Conservation (phyloP, 1,140 invertebrate species). For the Eueides isabella region DNA sequence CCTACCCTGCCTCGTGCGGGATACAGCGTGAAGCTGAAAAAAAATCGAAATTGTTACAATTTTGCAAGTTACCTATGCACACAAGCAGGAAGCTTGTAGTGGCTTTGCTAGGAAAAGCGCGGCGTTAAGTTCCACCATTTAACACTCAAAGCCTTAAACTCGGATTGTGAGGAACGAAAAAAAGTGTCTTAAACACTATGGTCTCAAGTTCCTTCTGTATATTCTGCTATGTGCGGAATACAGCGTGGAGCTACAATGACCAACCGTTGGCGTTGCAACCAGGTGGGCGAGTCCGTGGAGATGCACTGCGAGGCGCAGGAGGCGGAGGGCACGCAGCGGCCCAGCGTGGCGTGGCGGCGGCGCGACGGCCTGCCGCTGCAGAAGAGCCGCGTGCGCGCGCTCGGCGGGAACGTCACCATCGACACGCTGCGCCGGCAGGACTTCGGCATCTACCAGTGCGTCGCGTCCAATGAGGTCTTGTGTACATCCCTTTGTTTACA, state of each 20-base stretch:
- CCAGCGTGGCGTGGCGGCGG: constrained; percentile 94
- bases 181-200: too few species aligned
- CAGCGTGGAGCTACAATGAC: too few species aligned
- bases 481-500: too few species aligned
- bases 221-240: too few species aligned
- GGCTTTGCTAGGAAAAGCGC: not conserved
- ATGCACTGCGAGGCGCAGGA: constrained; percentile 96
- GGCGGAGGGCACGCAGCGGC: constrained; percentile 95
- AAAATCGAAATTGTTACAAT: too few species aligned
- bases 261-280: too few species aligned
- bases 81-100: too few species aligned
- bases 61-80: too few species aligned
- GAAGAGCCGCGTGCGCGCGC: constrained; percentile 88
- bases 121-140: not conserved
- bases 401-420: constrained; percentile 95
- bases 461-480: constrained; percentile 96
- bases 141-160: not conserved
- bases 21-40: too few species aligned
- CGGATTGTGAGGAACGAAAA: too few species aligned
- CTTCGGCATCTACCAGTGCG: constrained; percentile 97
- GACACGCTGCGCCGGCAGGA: constrained; percentile 93
- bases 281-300: constrained; percentile 93
- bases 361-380: constrained; percentile 91
- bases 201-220: too few species aligned
- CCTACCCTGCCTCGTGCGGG: too few species aligned